A percentile compares a stretch with the other conserved stretches of the same genome.
Conservation (phyloP, 2,888 invertebrate species). For the Noctua fimbriata region DNA sequence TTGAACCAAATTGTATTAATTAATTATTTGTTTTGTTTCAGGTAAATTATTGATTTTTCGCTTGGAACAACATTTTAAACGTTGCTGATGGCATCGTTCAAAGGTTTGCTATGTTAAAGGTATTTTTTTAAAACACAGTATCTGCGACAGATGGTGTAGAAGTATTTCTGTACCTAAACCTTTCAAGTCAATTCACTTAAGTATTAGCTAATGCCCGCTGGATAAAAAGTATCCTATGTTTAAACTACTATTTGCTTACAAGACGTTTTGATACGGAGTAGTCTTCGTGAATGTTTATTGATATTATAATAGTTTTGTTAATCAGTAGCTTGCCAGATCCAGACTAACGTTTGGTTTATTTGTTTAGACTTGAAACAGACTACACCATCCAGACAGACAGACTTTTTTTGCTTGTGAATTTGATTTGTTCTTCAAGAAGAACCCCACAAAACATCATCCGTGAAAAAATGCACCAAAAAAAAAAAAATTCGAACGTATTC, state of each 20-base stretch:
- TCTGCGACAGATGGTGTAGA: no score
- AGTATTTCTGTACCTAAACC: background rate
- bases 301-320: background rate
- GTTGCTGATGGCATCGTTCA: background rate
- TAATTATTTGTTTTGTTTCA: slow-evolving; percentile 33
- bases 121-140: background rate
- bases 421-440: background rate
- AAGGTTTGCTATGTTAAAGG: background rate
- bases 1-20: slow-evolving; percentile 21
- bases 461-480: slow-evolving; percentile 10
- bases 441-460: background rate
- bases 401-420: no score
- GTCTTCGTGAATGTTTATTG: background rate
- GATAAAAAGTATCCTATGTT: background rate
- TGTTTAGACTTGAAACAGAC: background rate
- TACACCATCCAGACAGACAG: no score
- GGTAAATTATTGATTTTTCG: slow-evolving; percentile 24
- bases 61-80: background rate
- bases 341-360: background rate
- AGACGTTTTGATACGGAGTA: background rate
- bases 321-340: background rate
- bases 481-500: no score
- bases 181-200: background rate
- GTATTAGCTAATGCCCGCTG: background rate
- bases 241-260: background rate